Base-by-base conservation (phyloP, 2,888 invertebrate species). In the Caenorhabditis macrosperma region DNA sequence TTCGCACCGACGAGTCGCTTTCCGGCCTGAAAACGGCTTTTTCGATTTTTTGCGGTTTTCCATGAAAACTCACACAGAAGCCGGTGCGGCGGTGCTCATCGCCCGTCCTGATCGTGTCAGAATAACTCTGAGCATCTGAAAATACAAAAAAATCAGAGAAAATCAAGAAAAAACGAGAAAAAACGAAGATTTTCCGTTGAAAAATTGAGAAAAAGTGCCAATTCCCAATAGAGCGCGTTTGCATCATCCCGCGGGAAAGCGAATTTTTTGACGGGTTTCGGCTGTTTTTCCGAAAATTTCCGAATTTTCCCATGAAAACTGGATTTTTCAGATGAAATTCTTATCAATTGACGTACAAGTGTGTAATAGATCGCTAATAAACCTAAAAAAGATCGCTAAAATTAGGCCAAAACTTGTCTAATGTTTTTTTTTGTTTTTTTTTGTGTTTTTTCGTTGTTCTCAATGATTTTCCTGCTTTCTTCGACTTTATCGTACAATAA, bases 61-160 rank as follows among this genome's bases (percentile, higher is more conserved):
- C 10, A 6, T 20, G 17, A 22, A 12, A 20, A 41, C 74, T 66
- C 24, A 75, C 74, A 12, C 33, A 12, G 60, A 44, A 24, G 74
- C 26, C 17, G 52, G 74, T 10, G 74, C 59, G 6, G 74, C 66
- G 17, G 55, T 22, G 54, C 74, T 75, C 66, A 66, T 66, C 38
- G 74, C 66, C 38, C 74, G 28, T 15, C 41, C 30, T 12, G 74
- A 59, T 44, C 74, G 59, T 30, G 44, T 33, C 6, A 75, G 22
- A 30, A 38, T 38, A 30, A 66, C 30, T 54, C 74, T 15, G 66
- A 75, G 74, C 74, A 75, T 75, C 74, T 75, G 60, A 60, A 75
- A 74, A 20, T 7, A 9, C 1, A 0, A 15, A 38, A 48, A 26
- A 26, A n/a, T 35, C 1, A 15, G 0, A 22, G n/a, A 17, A 26